Evolutionary conservation across 2,797 vertebrate genomes (phyloP).

Genomic region (Hippoglossus hippoglossus): DNA sequence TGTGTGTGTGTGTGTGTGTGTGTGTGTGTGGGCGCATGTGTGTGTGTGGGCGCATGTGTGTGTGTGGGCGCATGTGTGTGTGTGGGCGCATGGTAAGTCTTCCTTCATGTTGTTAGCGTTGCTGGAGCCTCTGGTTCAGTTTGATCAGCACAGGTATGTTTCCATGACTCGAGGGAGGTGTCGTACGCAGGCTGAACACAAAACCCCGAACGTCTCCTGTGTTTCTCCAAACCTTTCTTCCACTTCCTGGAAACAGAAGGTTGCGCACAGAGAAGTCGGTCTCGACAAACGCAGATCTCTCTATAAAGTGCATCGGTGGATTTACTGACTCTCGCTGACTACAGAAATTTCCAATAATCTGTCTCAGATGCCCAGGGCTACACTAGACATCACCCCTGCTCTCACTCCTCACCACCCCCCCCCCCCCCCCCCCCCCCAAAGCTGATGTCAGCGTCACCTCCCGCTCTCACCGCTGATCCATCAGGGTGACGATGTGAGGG

Average conservation of each 20-base stretch:
- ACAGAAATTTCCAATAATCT: slow-evolving; percentile 75
- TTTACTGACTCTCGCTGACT: slow-evolving; percentile 75
- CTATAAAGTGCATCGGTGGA: slow-evolving; percentile 67
- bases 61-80: slow-evolving; percentile 2
- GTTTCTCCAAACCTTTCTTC: slow-evolving; percentile 19
- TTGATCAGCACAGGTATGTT: slow-evolving; percentile 47
- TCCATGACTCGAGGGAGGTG: slow-evolving; percentile 32
- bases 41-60: background rate
- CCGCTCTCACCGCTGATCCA: slow-evolving; percentile 42
- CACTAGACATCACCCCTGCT: slow-evolving; percentile 54
- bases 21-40: slow-evolving; percentile 18
- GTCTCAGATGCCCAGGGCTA: slow-evolving; percentile 65
- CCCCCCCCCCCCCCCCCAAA: slow-evolving; percentile 18
- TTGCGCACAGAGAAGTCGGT: slow-evolving; percentile 42
- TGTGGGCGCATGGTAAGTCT: background rate
- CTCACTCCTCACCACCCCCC: slow-evolving; percentile 12
- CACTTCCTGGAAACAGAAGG: slow-evolving; percentile 39
- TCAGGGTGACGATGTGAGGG: slow-evolving; percentile 63
- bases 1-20: background rate
- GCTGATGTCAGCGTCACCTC: slow-evolving; percentile 53
- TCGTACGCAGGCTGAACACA: slow-evolving; percentile 32
- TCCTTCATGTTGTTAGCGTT: slow-evolving; percentile 7
- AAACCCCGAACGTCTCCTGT: slow-evolving; percentile 25
- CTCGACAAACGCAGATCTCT: slow-evolving; percentile 63
- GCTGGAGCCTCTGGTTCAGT: slow-evolving; percentile 42